A percentile compares a stretch with the other conserved stretches of the same genome.
phyloP scores from a whole-genome alignment of 2,888 invertebrate species.

The Prosopocoilus inquinatus region DNA sequence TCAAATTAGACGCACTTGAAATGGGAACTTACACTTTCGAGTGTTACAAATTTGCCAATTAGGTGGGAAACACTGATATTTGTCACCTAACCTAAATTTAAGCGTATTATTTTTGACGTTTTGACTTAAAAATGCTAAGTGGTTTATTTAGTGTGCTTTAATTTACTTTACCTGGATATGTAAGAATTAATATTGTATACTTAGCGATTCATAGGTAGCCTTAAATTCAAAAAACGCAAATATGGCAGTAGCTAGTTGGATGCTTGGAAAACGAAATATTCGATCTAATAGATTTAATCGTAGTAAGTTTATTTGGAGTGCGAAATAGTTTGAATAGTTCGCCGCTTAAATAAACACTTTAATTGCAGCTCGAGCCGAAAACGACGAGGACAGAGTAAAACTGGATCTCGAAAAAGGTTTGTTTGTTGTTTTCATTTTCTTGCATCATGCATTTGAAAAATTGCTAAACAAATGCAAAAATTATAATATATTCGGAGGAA shows the following conservation, averaged over 20 bases:
- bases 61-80: conserved; percentile 2
- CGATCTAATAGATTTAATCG: conserved; percentile 53
- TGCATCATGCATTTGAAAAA: too few species aligned
- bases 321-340: background rate
- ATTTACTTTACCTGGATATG: conserved; percentile 8
- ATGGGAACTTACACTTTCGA: too few species aligned
- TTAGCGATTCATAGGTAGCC: conserved; percentile 3
- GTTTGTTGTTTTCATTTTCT: conserved; percentile 11
- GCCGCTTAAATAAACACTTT: conserved; percentile 12
- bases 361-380: conserved; percentile 52
- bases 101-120: conserved; percentile 30
- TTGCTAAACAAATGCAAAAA: too few species aligned
- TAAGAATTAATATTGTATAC: conserved; percentile 9
- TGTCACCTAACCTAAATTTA: conserved; percentile 31
- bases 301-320: conserved; percentile 32
- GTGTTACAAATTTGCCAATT: background rate
- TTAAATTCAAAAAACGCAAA: conserved; percentile 21
- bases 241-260: conserved; percentile 58
- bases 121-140: conserved; percentile 24
- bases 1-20: too few species aligned
- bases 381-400: conserved; percentile 61
- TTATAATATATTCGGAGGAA: too few species aligned
- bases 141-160: conserved; percentile 18
- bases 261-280: conserved; percentile 51
- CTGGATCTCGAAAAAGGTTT: conserved; percentile 56